Evolutionary conservation across 2,113 vertebrate genomes (phyloP).

Genomic region (Pseudorectes ferrugineus): DNA sequence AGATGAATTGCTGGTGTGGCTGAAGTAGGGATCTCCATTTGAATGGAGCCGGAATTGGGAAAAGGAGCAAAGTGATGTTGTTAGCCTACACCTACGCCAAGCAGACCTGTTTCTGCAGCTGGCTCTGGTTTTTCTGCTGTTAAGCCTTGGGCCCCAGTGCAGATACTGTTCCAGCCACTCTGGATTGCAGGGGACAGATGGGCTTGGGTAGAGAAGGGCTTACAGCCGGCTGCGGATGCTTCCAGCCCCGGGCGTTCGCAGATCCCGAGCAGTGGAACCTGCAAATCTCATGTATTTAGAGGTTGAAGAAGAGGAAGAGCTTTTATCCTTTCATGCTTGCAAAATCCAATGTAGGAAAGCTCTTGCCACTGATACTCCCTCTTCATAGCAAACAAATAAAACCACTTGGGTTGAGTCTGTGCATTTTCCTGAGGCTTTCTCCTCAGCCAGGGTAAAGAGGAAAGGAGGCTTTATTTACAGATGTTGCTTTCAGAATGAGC

Average conservation of each 20-base stretch:
- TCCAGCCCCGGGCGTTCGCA: rapidly evolving
- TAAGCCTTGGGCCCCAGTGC: background rate
- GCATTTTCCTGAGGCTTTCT: background rate
- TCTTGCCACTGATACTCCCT: background rate
- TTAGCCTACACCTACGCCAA: background rate
- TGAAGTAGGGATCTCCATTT: background rate
- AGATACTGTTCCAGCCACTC: background rate
- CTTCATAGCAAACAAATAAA: background rate
- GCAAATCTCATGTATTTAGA: background rate
- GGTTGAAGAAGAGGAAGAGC: background rate
- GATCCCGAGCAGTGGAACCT: background rate
- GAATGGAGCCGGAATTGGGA: background rate
- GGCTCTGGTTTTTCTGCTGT: background rate
- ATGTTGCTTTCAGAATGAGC: background rate
- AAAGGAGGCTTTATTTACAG: constrained; percentile 4
- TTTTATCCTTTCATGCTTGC: background rate
- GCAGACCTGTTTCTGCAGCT: background rate
- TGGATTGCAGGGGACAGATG: background rate
- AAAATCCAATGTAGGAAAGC: background rate
- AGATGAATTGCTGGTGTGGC: background rate
- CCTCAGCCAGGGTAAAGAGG: background rate
- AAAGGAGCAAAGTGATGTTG: background rate
- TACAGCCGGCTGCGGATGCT: background rate
- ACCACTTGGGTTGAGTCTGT: background rate
- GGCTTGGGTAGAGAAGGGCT: background rate